Evolutionary conservation across 2,113 vertebrate genomes (phyloP), one percentile per base, ranked within the genome.

Genomic region (Hydrochoerus hydrochaeris): DNA sequence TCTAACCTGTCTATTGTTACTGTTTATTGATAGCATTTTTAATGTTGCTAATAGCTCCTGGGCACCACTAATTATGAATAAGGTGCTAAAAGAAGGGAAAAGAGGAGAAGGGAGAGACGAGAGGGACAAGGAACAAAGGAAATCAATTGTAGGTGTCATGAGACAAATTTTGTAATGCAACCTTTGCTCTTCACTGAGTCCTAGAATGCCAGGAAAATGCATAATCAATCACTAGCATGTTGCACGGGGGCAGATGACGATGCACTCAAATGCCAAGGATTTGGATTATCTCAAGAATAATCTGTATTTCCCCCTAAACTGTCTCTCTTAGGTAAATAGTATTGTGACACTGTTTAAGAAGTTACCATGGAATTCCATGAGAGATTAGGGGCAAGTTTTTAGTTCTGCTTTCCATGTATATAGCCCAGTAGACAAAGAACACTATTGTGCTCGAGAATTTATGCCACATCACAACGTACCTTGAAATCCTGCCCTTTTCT

Each of bases 211-310:
- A 32, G 52, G 38, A n/a, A 89, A 85, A 92, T 3, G 41, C 57
- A 28, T 5, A 20, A n/a, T 0, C 3, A 67, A 3, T 54, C 12
- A 28, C 12, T 24, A 49, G 46, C 24, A 7, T 4, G 11, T n/a
- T 9, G 13, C 13, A 32, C 0, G 6, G 28, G 52, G 2, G 28
- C 49, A 24, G 7, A 58, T 10, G 5, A 67, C 0, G 12, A 71
- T 22, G 54, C 17, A 8, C 41, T 24, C 14, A 16, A 19, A 41
- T 24, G 26, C 11, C 38, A 24, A 84, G 69, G 69, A 24, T 41
- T 73, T 73, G 69, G 69, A 20, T 41, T 22, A 24, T 0, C 7
- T 77, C 41, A 52, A 44, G n/a, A 46, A 17, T 10, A 13, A 60
- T 30, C 57, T 75, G 0, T 12, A 2, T 73, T 46, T 41, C 26